Evolutionary conservation across 2,888 invertebrate species (phyloP), one percentile per base, ranked within the genome.

Genomic region (Plebejus anna): DNA sequence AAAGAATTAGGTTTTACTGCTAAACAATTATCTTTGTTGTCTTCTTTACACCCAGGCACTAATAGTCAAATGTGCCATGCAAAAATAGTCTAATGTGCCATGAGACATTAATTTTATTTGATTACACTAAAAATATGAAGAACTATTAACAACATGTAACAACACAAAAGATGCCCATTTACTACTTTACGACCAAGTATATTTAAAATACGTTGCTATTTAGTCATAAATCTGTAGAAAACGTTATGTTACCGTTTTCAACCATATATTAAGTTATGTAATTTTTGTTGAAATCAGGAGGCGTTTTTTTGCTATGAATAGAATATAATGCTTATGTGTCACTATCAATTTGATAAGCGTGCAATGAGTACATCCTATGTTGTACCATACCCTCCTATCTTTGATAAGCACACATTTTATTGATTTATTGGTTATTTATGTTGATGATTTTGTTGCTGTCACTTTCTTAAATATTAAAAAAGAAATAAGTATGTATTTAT

Each of bases 291-390:
- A 55, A 55, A 55, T 55, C 4, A 4, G 28, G 1, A 28, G 28
- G 61, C 11, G 28, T 2, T 28, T 22, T 22, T 61, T 61, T 61
- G 28, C 61, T 61, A 61, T 28, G 9, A 61, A 61, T 61, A 61
- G 61, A 28, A 61, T 28, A 28, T 11, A 4, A 22, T 11, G 22
- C 28, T 61, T 11, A 61, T 61, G 11, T 61, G 22, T 61, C 28
- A 61, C 61, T 61, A 61, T 61, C 61, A 61, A 28, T 22, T 61
- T 61, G 61, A 61, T 61, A 61, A 61, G 61, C 2, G 28, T 22
- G 22, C 22, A 22, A 22, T 22, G 22, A 22, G 22, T 28, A 61
- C 61, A 28, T 28, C 28, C 61, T 61, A 61, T 28, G 2, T 22
- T 28, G 22, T 61, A 11, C 61, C 59, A 59, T 22, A 22, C 59